Evolutionary conservation across 2,113 vertebrate genomes (phyloP).

Genomic region (Cavia porcellus): DNA sequence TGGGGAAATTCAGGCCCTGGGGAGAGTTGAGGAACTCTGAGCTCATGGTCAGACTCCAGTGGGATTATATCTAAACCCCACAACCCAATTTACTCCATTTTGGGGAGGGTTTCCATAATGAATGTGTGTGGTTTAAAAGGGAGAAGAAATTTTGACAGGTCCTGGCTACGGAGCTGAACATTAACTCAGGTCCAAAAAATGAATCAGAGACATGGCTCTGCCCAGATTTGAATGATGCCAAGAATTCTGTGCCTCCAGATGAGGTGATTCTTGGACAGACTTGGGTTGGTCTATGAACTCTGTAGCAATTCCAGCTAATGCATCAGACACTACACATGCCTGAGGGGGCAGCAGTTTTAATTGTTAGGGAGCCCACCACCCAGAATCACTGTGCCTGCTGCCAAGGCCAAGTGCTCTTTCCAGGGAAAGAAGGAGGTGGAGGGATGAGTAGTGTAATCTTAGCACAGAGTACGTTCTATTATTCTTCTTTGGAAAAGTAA

Average conservation of each 20-base stretch:
- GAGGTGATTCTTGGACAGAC: not conserved
- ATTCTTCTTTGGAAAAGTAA: not conserved
- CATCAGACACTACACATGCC: not conserved
- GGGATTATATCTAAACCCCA: not conserved
- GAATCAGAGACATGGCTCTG: not conserved
- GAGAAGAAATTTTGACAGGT: not conserved
- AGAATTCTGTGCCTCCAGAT: not conserved
- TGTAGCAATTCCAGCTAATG: not conserved
- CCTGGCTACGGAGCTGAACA: not conserved
- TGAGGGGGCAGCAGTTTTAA: no score
- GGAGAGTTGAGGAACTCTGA: not conserved
- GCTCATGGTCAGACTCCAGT: not conserved
- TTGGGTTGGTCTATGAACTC: not conserved
- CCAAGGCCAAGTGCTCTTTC: not conserved
- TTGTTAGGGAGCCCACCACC: not conserved
- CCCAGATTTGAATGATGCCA: not conserved
- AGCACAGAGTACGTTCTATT: rapidly evolving
- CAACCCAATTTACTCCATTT: not conserved
- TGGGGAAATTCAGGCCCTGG: not conserved
- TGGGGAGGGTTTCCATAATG: not conserved
- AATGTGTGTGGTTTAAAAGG: not conserved
- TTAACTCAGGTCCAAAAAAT: not conserved
- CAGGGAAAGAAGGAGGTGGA: no score
- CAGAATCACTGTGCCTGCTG: not conserved
- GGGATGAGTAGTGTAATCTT: not conserved